Percentiles rank a stretch among this genome's conserved stretches.
Conservation (phyloP, 2,888 invertebrate genomes). For the Atherix ibis region DNA sequence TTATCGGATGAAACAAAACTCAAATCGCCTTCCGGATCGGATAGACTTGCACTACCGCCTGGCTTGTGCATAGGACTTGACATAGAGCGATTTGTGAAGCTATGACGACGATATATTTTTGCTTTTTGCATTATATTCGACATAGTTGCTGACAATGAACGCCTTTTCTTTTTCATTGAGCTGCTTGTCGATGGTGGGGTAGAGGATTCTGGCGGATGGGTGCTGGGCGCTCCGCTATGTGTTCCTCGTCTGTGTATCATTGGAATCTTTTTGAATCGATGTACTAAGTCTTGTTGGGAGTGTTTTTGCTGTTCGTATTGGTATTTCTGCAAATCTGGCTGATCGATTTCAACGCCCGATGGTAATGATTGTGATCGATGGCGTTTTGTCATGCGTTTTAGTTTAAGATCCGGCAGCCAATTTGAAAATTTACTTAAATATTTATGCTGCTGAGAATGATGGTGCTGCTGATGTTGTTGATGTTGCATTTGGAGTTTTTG, state of each 20-base stretch:
- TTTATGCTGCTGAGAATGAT: constrained; percentile 32
- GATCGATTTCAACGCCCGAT: constrained; percentile 44
- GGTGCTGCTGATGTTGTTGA: constrained; percentile 16
- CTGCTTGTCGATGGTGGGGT: constrained; percentile 4
- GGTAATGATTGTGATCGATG: constrained; percentile 72
- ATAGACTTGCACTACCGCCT: constrained; percentile 46
- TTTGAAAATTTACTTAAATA: constrained; percentile 39
- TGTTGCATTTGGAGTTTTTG: constrained; percentile 19
- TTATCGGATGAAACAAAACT: constrained; percentile 25
- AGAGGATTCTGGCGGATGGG: background rate
- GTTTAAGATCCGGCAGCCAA: constrained; percentile 66
- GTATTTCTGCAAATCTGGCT: constrained; percentile 16
- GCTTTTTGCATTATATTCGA: constrained; percentile 76
- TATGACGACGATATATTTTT: constrained; percentile 38
- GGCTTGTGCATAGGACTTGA: constrained; percentile 4
- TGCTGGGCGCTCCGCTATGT: constrained; percentile 6
- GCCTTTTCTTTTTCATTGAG: constrained; percentile 54
- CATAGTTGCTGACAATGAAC: constrained; percentile 66
- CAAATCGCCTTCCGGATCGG: constrained; percentile 55
- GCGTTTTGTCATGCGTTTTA: constrained; percentile 44
- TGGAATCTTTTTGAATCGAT: constrained; percentile 21
- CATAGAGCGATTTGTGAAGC: constrained; percentile 15
- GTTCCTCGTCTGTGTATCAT: constrained; percentile 19
- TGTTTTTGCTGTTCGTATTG: constrained; percentile 16
- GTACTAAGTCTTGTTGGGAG: constrained; percentile 18